Percentiles rank a stretch among this genome's conserved stretches.
Evolutionary conservation across 2,113 vertebrate species (phyloP).

Genomic region (Eptesicus fuscus): DNA sequence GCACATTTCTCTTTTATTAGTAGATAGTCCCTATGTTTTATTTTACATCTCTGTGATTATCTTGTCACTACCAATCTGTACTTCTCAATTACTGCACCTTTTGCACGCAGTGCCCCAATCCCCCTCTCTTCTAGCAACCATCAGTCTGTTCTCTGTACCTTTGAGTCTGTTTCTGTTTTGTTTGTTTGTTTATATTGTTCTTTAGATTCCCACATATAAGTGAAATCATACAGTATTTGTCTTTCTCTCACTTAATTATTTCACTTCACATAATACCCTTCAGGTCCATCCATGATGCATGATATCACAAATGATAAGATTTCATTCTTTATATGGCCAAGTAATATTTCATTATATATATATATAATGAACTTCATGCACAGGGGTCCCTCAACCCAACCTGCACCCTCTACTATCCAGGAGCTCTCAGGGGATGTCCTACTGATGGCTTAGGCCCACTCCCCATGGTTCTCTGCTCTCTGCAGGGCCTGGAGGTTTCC

Average conservation of each 20-base stretch:
- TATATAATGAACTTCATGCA: too few species aligned
- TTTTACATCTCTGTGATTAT: background rate
- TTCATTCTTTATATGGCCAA: background rate
- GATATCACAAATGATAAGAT: background rate
- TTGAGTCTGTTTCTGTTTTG: background rate
- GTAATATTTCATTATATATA: background rate
- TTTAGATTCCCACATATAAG: background rate
- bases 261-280: background rate
- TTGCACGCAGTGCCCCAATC: background rate
- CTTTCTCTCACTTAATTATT: background rate
- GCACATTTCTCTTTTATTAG: too few species aligned
- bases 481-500: too few species aligned
- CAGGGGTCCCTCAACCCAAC: too few species aligned
- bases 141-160: background rate
- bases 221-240: background rate
- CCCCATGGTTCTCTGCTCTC: too few species aligned
- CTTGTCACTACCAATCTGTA: background rate
- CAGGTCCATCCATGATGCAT: background rate
- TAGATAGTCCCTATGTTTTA: background rate
- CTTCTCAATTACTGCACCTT: background rate
- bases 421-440: too few species aligned
- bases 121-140: background rate
- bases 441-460: too few species aligned
- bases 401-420: too few species aligned
- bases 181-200: background rate